A percentile compares a stretch with the other conserved stretches of the same genome.
phyloP scores from a whole-genome alignment of 92 coral and sea anemone genomes.

The Heteractis magnifica region DNA sequence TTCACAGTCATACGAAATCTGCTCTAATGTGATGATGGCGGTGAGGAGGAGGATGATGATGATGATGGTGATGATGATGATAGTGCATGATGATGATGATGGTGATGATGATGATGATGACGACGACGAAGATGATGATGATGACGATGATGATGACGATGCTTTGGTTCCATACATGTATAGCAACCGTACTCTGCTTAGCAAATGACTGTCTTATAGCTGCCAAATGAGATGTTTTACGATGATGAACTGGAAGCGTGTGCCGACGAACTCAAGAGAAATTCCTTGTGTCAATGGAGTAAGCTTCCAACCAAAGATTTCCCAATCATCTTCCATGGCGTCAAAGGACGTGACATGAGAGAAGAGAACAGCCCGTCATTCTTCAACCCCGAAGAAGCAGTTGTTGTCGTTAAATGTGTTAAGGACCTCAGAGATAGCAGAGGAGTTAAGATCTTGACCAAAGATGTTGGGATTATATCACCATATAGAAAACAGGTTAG shows the following conservation, averaged over 20 bases:
- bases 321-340: constrained; percentile 77
- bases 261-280: constrained; percentile 64
- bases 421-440: constrained; percentile 67
- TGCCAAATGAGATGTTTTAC: constrained; percentile 85
- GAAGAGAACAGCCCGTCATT: constrained; percentile 86
- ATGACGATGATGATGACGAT: too few relatives aligned
- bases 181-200: too few relatives aligned
- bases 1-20: too few relatives aligned
- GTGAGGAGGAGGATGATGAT: not conserved
- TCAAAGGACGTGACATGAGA: constrained; percentile 72
- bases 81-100: not conserved
- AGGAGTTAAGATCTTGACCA: constrained; percentile 58
- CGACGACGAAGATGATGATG: too few relatives aligned
- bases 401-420: constrained; percentile 63
- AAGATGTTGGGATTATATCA: constrained; percentile 75
- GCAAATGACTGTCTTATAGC: constrained; percentile 13
- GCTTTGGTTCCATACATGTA: too few relatives aligned
- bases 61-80: not conserved
- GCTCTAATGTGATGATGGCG: not conserved
- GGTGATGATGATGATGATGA: too few relatives aligned
- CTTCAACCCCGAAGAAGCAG: constrained; percentile 89
- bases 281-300: constrained; percentile 73
- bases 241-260: constrained; percentile 80
- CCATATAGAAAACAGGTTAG: constrained; percentile 81
- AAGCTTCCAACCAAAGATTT: constrained; percentile 69